Evolutionary conservation across 1,140 invertebrate species (phyloP).

Genomic region (Telenomus remus): DNA sequence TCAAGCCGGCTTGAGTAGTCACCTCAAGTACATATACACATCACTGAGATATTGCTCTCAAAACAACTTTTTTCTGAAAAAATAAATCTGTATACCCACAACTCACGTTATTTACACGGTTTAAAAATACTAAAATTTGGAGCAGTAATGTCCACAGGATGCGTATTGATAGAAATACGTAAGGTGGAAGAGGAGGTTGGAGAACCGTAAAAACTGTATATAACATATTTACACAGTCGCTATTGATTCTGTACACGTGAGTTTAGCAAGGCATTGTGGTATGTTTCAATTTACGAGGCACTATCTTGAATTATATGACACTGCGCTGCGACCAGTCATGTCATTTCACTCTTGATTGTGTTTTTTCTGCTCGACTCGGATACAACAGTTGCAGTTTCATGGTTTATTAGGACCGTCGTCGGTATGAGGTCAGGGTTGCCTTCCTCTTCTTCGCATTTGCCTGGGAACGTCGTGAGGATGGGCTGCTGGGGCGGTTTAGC

Average conservation of each 20-base stretch:
- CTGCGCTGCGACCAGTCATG: conserved; percentile 50
- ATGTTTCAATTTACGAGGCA: conserved; percentile 62
- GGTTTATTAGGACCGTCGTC: conserved; percentile 70
- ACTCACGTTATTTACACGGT: no score
- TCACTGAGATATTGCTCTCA: no score
- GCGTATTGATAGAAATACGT: no score
- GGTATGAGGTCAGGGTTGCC: conserved; percentile 74
- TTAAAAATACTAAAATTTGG: no score
- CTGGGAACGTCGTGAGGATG: conserved; percentile 68
- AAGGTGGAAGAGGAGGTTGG: no score
- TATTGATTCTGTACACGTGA: conserved; percentile 54
- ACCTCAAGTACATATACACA: no score
- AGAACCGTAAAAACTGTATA: no score
- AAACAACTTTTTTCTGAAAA: no score
- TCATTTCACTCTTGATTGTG: conserved; percentile 56
- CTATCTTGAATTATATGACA: conserved; percentile 56
- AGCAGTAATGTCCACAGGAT: no score
- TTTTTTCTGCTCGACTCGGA: conserved; percentile 54
- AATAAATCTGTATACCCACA: no score
- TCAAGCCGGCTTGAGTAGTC: no score
- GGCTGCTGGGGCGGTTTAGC: conserved; percentile 67
- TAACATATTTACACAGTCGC: conserved; percentile 42
- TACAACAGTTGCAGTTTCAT: conserved; percentile 64
- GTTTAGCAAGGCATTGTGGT: conserved; percentile 57
- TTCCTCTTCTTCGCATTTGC: conserved; percentile 72